Conservation (phyloP, 2,797 vertebrate species). For the Pogonophryne albipinna region DNA sequence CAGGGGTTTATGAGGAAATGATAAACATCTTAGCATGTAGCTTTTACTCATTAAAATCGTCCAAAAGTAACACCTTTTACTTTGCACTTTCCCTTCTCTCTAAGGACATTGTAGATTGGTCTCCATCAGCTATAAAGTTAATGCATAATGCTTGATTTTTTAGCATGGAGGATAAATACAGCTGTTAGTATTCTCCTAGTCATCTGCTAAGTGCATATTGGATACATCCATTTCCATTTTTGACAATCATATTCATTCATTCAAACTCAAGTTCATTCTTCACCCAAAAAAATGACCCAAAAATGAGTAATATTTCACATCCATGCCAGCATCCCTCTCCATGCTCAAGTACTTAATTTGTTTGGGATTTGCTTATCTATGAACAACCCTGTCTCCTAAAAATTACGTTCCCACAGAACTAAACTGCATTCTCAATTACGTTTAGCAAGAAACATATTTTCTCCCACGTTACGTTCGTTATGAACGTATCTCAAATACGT, state of each 20-base stretch:
- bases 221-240: conserved; percentile 14
- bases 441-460: too few relatives aligned
- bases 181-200: conserved; percentile 26
- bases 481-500: too few relatives aligned
- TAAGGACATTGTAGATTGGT: conserved; percentile 37
- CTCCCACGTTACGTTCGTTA: too few relatives aligned
- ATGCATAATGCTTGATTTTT: conserved; percentile 22
- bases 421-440: too few relatives aligned
- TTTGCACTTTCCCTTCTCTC: conserved; percentile 48
- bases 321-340: conserved; percentile 6
- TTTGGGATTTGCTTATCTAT: conserved; percentile 30
- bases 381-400: too few relatives aligned
- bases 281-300: conserved; percentile 15
- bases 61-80: conserved; percentile 8
- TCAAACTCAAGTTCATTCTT: conserved; percentile 17
- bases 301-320: conserved; percentile 16
- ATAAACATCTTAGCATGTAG: conserved; percentile 11
- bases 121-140: conserved; percentile 37
- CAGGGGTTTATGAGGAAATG: neutral
- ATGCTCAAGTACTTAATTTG: conserved; percentile 26
- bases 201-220: conserved; percentile 23
- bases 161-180: conserved; percentile 20
- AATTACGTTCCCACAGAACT: too few relatives aligned
- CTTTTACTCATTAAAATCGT: conserved; percentile 17
- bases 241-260: conserved; percentile 20